Percentiles rank a stretch among this genome's conserved stretches.
These are phyloP conservation scores for Clanis bilineata DNA, from an alignment of 2,888 invertebrate genomes.

Conservation along the genomic window DNA sequence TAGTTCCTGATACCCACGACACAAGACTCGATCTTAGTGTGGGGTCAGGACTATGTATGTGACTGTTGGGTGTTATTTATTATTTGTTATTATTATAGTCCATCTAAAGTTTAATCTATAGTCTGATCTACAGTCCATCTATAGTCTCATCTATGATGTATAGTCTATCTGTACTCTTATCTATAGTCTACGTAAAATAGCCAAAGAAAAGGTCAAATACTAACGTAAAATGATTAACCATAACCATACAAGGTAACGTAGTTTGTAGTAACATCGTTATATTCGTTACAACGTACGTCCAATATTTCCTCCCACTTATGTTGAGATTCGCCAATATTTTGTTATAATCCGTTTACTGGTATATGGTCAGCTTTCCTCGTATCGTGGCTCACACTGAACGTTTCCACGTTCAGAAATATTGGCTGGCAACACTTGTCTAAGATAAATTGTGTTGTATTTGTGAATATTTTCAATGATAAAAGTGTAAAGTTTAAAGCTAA, in stretches of 20 bases:
- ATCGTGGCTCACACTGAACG: constrained; percentile 18
- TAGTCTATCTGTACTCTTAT: too few species aligned
- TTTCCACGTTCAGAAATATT: background rate
- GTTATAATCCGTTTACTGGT: constrained; percentile 50
- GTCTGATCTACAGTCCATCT: too few species aligned
- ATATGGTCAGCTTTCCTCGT: constrained; percentile 35
- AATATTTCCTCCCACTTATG: constrained; percentile 45
- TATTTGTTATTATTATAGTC: too few species aligned
- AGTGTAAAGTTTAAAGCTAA: background rate
- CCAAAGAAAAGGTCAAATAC: background rate
- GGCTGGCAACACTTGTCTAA: background rate
- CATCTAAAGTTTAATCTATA: too few species aligned
- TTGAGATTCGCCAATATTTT: constrained; percentile 48
- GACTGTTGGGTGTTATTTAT: too few species aligned
- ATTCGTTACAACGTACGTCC: constrained; percentile 32
- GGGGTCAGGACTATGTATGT: too few species aligned
- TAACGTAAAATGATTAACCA: background rate
- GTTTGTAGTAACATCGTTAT: constrained; percentile 18
- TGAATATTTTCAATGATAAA: background rate
- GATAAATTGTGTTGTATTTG: background rate
- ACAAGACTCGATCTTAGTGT: too few species aligned
- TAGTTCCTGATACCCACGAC: too few species aligned
- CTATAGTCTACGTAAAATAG: too few species aligned
- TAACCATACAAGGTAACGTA: background rate
- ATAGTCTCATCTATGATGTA: too few species aligned